phyloP scores from a whole-genome alignment of 2,888 invertebrate genomes.

The Celastrina argiolus region DNA sequence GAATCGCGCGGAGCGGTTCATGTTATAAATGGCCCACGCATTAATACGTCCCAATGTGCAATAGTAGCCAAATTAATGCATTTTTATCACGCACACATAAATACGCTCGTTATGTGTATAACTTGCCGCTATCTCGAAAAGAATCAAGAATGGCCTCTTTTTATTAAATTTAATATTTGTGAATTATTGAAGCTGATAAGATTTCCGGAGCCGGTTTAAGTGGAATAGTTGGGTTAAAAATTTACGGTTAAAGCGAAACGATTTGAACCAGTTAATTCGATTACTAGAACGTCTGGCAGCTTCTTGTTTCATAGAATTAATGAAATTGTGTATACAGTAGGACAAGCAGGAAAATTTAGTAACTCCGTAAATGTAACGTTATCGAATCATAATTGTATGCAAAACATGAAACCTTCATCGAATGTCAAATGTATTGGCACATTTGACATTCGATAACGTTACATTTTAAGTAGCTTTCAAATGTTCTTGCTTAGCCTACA shows the following conservation, averaged over 20 bases:
- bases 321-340: no score
- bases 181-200: neutral
- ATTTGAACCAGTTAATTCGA: no score
- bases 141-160: neutral
- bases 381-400: no score
- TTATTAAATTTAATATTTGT: neutral
- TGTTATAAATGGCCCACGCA: conserved; percentile 62
- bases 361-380: no score
- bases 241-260: neutral
- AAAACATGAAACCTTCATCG: no score
- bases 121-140: neutral
- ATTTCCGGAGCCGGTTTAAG: neutral
- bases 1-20: conserved; percentile 57
- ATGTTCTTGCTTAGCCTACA: no score
- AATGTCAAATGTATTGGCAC: no score
- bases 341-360: no score
- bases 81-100: conserved; percentile 29
- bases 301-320: neutral
- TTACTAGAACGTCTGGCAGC: no score
- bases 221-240: neutral
- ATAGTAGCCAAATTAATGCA: conserved; percentile 48
- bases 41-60: conserved; percentile 59
- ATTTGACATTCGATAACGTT: no score
- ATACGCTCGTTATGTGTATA: conserved; percentile 22
- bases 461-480: no score